Evolutionary conservation across 64 coral and sea anemone species (phyloP), one percentile per base, ranked within the genome.

Genomic region (Stichodactyla mertensii): DNA sequence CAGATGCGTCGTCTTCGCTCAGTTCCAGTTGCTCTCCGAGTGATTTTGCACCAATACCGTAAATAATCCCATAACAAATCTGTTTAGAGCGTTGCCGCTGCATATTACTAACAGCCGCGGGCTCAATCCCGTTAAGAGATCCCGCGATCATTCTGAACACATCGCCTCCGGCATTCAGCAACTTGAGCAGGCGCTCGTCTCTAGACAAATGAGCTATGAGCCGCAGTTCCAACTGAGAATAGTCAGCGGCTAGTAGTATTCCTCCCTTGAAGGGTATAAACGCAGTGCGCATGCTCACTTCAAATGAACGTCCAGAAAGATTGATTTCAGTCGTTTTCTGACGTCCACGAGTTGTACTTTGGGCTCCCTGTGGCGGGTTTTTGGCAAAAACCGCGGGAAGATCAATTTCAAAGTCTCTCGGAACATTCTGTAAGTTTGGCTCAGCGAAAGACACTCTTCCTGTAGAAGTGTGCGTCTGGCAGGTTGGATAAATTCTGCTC

Each of bases 101-200:
- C 52, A 91, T 80, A 82, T 98, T 74, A 79, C 55, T 90, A 22
- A 98, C 90, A 23, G 52, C 61, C n/a, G 89, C 89, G 10, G 61
- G 77, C 54, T 93, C 67, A 15, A 87, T 79, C 31, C 89, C 84
- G 85, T 86, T 82, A 79, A 98, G 88, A 18, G 93, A 93, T 54
- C 92, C 89, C 18, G 95, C 95, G 62, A 98, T 94, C 95, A 98
- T 98, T 57, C 74, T 98, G 61, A 98, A 98, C 84, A 94, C 95
- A 86, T 98, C 95, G 14, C 92, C 92, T 20, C 95, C 95, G 6
- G 87, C 85, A 64, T 98, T 98, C 0, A 98, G 87, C 80, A 98
- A 83, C 31, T 83, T 91, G 55, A 84, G 56, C 56, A 98, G 90
- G 20, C 90, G 92, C n/a, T 74, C 28, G 82, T 99, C 97, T 4